Conservation (phyloP, 1,140 invertebrate genomes). For the Daktulosphaira vitifoliae region DNA sequence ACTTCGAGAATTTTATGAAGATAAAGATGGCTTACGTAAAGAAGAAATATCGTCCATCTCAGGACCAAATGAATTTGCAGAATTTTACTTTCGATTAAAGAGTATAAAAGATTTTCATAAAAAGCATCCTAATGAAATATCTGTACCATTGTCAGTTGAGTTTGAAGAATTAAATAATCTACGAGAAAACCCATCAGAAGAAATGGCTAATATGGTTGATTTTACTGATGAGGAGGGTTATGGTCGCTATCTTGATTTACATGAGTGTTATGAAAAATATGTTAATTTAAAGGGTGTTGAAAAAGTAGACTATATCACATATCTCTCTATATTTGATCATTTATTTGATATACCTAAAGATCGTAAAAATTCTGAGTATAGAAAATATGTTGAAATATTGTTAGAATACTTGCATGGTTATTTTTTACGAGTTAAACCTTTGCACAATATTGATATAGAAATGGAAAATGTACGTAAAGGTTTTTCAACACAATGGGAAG, state of each 20-base stretch:
- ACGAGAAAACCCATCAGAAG: constrained; percentile 77
- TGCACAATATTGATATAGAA: constrained; percentile 74
- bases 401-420: constrained; percentile 85
- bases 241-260: constrained; percentile 97
- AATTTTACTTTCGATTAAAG: constrained; percentile 91
- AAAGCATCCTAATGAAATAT: constrained; percentile 90
- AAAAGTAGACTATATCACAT: constrained; percentile 94
- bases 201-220: constrained; percentile 71
- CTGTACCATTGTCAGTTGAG: constrained; percentile 91
- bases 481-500: constrained; percentile 81
- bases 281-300: constrained; percentile 96
- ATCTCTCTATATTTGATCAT: constrained; percentile 89
- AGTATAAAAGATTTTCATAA: constrained; percentile 94
- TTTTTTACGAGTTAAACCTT: constrained; percentile 76
- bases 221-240: constrained; percentile 99
- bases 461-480: constrained; percentile 69
- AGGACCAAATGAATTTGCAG: constrained; percentile 95
- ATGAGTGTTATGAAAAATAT: constrained; percentile 92
- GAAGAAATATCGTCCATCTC: constrained; percentile 89
- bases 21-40: constrained; percentile 90
- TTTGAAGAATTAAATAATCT: constrained; percentile 90
- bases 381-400: constrained; percentile 73
- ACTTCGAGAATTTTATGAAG: constrained; percentile 89
- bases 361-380: constrained; percentile 86
- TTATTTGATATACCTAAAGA: constrained; percentile 93